Conservation (phyloP, 2,113 vertebrate genomes). For the Microcebus jonahi region DNA sequence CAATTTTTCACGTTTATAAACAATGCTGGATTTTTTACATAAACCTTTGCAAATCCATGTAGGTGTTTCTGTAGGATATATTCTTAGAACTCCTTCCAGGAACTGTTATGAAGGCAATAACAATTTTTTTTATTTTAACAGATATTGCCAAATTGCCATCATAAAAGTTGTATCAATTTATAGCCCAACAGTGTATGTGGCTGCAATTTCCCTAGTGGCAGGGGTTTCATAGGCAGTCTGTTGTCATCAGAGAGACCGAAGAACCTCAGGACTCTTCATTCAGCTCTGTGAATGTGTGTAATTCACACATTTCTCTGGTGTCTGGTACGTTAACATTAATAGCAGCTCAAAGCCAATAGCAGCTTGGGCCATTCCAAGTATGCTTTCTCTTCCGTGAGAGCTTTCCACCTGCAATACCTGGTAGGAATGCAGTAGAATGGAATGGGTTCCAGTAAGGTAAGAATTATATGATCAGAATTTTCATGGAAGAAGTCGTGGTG, state of each 20-base stretch:
- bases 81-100: background rate
- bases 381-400: conserved; percentile 89
- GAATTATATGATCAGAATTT: conserved; percentile 85
- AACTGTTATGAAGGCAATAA: background rate
- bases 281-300: conserved; percentile 22
- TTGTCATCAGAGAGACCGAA: conserved; percentile 30
- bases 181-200: background rate
- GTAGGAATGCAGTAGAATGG: conserved; percentile 88
- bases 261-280: conserved; percentile 76
- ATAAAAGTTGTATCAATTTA: background rate
- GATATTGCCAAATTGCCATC: background rate
- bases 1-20: background rate
- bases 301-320: background rate
- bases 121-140: conserved; percentile 29
- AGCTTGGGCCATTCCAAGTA: conserved; percentile 91
- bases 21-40: background rate
- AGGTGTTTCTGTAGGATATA: background rate
- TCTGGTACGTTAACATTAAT: conserved; percentile 80
- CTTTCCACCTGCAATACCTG: conserved; percentile 90
- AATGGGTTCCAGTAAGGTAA: conserved; percentile 90
- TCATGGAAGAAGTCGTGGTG: conserved; percentile 86
- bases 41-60: background rate
- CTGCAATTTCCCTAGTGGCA: background rate
- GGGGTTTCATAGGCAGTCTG: conserved; percentile 12
- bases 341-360: conserved; percentile 73